Conservation (phyloP, 2,888 invertebrate species). For the Athrips mouffetella region DNA sequence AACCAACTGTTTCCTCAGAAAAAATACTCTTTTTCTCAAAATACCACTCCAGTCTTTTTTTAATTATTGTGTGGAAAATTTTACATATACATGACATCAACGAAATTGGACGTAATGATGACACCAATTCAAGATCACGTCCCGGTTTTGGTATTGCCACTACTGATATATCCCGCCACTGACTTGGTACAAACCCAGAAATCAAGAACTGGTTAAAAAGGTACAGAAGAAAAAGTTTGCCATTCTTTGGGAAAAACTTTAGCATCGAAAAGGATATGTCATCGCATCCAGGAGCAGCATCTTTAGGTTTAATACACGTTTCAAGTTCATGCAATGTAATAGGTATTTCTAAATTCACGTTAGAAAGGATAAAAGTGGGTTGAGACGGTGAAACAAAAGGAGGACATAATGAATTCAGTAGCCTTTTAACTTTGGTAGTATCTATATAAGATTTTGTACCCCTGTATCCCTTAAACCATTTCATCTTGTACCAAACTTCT, state of each 20-base stretch:
- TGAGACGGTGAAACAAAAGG: not conserved
- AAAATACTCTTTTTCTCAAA: not conserved
- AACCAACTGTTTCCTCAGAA: not conserved
- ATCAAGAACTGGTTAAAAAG: not conserved
- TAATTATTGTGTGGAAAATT: too few relatives aligned
- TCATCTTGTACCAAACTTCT: slow-evolving; percentile 7
- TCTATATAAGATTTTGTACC: not conserved
- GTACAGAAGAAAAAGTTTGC: not conserved
- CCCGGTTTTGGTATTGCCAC: slow-evolving; percentile 3
- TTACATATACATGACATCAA: not conserved
- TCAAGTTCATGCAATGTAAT: slow-evolving; percentile 8
- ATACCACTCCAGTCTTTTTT: slow-evolving; percentile 2
- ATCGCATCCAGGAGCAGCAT: slow-evolving; percentile 17
- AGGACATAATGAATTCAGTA: not conserved
- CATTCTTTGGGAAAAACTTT: not conserved
- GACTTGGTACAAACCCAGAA: not conserved
- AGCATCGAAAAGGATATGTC: slow-evolving; percentile 13
- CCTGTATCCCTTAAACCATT: slow-evolving; percentile 13
- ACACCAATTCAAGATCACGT: not conserved
- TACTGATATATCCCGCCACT: not conserved
- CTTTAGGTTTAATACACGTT: slow-evolving; percentile 11
- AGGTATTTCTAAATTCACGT: not conserved
- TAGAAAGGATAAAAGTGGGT: not conserved
- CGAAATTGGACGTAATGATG: slow-evolving; percentile 14
- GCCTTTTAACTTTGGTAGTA: not conserved